A percentile compares a stretch with the other conserved stretches of the same genome.
These are phyloP conservation scores for Sialis fuliginosa DNA, from an alignment of 2,888 invertebrate genomes.

Conservation along the genomic window DNA sequence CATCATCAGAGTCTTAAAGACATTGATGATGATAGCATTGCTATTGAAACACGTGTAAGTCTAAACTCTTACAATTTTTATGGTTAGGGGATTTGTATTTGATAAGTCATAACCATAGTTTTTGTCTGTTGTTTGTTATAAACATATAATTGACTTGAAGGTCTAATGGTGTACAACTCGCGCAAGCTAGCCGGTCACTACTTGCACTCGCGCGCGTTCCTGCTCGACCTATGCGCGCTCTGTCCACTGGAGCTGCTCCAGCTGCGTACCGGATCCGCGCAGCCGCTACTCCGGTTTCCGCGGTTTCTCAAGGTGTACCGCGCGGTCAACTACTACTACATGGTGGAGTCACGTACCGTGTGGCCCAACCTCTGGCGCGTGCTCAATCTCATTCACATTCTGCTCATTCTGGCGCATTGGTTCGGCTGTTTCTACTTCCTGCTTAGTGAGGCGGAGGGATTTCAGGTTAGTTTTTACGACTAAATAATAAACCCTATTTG, in stretches of 20 bases:
- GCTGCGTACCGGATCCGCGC: slow-evolving; percentile 51
- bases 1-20: no score
- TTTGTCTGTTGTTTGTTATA: no score
- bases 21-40: no score
- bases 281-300: slow-evolving; percentile 78
- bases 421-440: slow-evolving; percentile 95
- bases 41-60: no score
- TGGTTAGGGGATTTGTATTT: no score
- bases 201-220: slow-evolving; percentile 64
- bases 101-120: no score
- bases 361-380: slow-evolving; percentile 95
- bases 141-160: slow-evolving; percentile 19
- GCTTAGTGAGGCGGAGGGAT: slow-evolving; percentile 78
- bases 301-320: slow-evolving; percentile 83
- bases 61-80: no score
- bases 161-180: slow-evolving; percentile 84
- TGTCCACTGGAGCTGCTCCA: slow-evolving; percentile 78
- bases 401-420: slow-evolving; percentile 91
- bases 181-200: slow-evolving; percentile 82
- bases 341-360: slow-evolving; percentile 88
- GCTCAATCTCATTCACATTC: slow-evolving; percentile 84
- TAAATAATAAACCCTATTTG: not conserved
- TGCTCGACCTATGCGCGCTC: slow-evolving; percentile 66
- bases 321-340: slow-evolving; percentile 84
- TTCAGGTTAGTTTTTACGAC: slow-evolving; percentile 36